Evolutionary conservation across 1,140 invertebrate species (phyloP), one percentile per base, ranked within the genome.

Genomic region (Carposina sasakii): DNA sequence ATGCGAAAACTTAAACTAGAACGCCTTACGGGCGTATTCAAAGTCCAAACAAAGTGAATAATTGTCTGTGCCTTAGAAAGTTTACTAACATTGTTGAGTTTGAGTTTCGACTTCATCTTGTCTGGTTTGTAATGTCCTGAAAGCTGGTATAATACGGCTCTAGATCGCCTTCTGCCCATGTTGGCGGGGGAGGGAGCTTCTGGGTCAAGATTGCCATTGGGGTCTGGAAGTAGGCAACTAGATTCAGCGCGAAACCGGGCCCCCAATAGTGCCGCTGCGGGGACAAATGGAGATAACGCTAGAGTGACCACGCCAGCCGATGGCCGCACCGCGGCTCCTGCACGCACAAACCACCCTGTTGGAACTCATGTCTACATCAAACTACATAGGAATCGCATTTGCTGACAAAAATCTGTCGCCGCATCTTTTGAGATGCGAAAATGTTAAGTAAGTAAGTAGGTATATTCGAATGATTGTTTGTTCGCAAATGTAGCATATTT

Each of bases 91-190:
- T 96, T 97, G 82, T 97, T 97, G 52, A 97, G 87, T 88, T 96
- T 96, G 58, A 97, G 89, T 88, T 98, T 98, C 53, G 92, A 94
- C 87, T 98, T 98, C 78, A 92, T 91, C 84, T 93, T 95, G 72
- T 96, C 94, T 66, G 94, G 94, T 78, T 96, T 95, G 85, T 96
- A 97, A 86, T 98, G 96, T 41, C 96, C 96, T 48, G 95, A 97
- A 54, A 98, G 89, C 87, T 98, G 96, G 86, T 98, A 98, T 39
- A 99, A 90, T 37, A 99, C 96, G 24, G 96, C 97, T 67, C 97
- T 89, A 77, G 95, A 97, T 67, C 96, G 90, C 67, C 96, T 88
- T 59, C 96, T 88, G 48, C 94, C 94, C 88, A 89, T 89, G 84
- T 97, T 97, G 85, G 95, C 95, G 68, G 92, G 92, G 50, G 93